Conservation (phyloP, 2,113 vertebrate species). For the Alectura lathami region DNA sequence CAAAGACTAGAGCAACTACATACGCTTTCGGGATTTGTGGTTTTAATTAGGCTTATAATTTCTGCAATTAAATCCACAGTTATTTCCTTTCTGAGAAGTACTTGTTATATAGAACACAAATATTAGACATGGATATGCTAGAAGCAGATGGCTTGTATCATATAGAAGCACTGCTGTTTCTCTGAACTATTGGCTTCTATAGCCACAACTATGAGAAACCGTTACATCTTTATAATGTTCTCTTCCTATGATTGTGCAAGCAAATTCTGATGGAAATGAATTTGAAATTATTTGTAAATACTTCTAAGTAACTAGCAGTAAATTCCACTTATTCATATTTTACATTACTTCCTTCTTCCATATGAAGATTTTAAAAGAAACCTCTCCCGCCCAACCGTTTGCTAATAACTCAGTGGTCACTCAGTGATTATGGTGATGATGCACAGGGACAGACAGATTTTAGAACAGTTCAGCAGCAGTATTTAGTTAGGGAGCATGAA, state of each 20-base stretch:
- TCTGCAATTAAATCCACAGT: background rate
- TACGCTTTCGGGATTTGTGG: background rate
- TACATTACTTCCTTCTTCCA: background rate
- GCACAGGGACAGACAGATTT: background rate
- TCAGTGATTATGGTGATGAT: background rate
- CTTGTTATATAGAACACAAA: background rate
- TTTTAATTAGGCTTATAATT: conserved; percentile 33
- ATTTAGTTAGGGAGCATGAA: background rate
- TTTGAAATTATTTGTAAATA: fast-evolving
- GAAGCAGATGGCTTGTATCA: background rate
- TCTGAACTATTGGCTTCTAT: background rate
- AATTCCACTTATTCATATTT: background rate
- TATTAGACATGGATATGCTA: background rate
- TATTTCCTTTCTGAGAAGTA: background rate
- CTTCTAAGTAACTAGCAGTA: background rate
- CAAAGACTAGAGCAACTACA: background rate
- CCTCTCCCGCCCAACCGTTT: background rate
- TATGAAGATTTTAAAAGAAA: background rate
- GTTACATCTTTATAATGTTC: background rate
- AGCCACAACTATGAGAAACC: background rate
- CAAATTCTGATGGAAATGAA: background rate
- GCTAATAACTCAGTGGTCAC: background rate
- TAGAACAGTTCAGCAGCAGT: background rate
- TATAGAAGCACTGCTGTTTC: background rate
- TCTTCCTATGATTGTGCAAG: background rate